phyloP scores from a whole-genome alignment of 2,888 invertebrate species.

The Tenthredo notha region DNA sequence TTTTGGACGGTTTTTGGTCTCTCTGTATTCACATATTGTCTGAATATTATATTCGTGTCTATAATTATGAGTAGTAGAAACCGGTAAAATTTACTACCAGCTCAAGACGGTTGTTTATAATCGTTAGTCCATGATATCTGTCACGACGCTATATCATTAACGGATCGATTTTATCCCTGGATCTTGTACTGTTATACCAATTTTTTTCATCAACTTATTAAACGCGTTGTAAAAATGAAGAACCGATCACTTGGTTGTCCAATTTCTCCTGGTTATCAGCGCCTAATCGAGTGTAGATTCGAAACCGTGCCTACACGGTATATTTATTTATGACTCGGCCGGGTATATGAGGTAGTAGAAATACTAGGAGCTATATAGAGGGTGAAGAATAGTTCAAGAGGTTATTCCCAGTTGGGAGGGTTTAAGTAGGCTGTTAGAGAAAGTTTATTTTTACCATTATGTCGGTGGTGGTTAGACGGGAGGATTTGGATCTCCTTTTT shows the following conservation, averaged over 20 bases:
- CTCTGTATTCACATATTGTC: not conserved
- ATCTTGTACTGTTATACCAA: not conserved
- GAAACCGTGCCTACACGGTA: not conserved
- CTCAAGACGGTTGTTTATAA: not conserved
- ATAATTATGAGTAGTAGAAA: not conserved
- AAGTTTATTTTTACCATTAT: slow-evolving; percentile 40
- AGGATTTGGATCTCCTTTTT: not conserved
- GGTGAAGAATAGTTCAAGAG: slow-evolving; percentile 6
- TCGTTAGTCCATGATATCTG: not conserved
- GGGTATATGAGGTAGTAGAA: not conserved
- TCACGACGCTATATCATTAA: not conserved
- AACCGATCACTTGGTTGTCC: not conserved
- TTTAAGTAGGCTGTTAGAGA: slow-evolving; percentile 29
- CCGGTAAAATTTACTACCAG: not conserved
- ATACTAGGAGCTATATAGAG: not conserved
- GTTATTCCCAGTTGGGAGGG: slow-evolving; percentile 10
- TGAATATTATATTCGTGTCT: not conserved
- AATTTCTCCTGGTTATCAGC: not conserved
- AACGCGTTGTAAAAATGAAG: not conserved
- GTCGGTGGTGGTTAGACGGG: slow-evolving; percentile 32
- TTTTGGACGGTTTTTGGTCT: not conserved
- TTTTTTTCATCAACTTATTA: not conserved
- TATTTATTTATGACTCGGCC: not conserved
- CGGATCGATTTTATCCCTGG: not conserved
- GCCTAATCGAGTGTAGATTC: slow-evolving; percentile 11